Percentiles rank a stretch among this genome's conserved stretches.
phyloP scores from a whole-genome alignment of 1,140 invertebrate genomes.

The Galleria mellonella region DNA sequence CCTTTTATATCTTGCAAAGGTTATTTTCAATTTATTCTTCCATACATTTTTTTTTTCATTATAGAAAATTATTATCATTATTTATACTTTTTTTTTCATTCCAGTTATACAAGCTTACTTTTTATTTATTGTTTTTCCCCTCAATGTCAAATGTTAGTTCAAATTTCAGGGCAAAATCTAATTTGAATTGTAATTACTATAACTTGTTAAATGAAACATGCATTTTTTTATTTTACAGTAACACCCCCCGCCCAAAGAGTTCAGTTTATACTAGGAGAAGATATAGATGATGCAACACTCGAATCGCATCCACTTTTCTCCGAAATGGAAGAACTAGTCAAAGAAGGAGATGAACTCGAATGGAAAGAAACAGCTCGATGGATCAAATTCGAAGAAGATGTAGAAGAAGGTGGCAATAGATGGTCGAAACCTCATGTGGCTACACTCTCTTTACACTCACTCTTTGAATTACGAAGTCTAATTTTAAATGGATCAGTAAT shows the following conservation, averaged over 20 bases:
- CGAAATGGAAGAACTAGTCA: constrained; percentile 95
- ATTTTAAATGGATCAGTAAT: constrained; percentile 93
- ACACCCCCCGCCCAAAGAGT: constrained; percentile 93
- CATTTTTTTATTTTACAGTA: constrained; percentile 76
- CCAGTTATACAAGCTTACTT: too few relatives aligned
- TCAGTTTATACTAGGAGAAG: constrained; percentile 96
- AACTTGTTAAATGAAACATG: neutral
- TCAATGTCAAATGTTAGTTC: too few relatives aligned
- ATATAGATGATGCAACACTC: constrained; percentile 88
- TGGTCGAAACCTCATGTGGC: constrained; percentile 97
- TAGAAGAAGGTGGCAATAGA: constrained; percentile 94
- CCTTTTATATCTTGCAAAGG: too few relatives aligned
- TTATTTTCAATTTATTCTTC: too few relatives aligned
- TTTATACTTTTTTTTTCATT: too few relatives aligned
- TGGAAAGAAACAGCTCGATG: constrained; percentile 98
- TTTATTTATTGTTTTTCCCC: too few relatives aligned
- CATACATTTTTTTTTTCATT: too few relatives aligned
- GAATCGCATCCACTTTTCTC: constrained; percentile 93
- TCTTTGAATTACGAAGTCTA: constrained; percentile 91
- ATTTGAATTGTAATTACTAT: too few relatives aligned
- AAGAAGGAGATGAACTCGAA: constrained; percentile 91
- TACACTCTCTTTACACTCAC: constrained; percentile 91
- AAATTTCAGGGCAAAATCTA: too few relatives aligned
- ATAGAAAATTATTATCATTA: too few relatives aligned
- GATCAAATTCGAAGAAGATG: constrained; percentile 97